Evolutionary conservation across 2,113 vertebrate species (phyloP).

Genomic region (Strigops habroptila): DNA sequence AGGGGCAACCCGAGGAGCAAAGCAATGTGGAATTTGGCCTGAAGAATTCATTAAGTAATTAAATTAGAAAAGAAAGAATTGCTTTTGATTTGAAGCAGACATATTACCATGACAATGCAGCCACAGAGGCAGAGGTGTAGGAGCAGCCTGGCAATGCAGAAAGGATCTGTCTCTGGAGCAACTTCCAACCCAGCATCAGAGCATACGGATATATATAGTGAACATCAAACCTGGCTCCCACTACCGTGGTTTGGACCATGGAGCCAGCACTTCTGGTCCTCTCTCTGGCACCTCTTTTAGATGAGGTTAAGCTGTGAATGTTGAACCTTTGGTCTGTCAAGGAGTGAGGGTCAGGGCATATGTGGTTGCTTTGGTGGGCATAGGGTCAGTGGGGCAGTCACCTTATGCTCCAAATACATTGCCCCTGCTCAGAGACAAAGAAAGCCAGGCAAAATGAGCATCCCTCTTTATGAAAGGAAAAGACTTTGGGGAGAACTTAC

Average conservation of each 20-base stretch:
- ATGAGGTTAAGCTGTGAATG: background rate
- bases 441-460: background rate
- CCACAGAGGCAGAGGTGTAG: background rate
- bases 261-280: background rate
- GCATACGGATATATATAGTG: fast-evolving
- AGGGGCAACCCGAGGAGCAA: background rate
- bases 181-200: fast-evolving
- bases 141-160: background rate
- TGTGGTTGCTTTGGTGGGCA: fast-evolving
- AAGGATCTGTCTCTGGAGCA: fast-evolving
- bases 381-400: fast-evolving
- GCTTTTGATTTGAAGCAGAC: background rate
- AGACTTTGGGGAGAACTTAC: background rate
- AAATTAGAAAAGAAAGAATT: background rate
- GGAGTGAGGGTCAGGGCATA: fast-evolving
- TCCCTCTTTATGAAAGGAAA: background rate
- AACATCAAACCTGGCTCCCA: background rate
- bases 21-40: background rate
- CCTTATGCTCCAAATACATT: background rate
- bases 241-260: background rate
- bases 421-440: background rate
- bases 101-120: background rate
- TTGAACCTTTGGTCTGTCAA: background rate
- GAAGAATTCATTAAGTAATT: background rate
- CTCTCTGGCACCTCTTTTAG: background rate